phyloP scores from a whole-genome alignment of 2,113 vertebrate species.

The Strix uralensis region DNA sequence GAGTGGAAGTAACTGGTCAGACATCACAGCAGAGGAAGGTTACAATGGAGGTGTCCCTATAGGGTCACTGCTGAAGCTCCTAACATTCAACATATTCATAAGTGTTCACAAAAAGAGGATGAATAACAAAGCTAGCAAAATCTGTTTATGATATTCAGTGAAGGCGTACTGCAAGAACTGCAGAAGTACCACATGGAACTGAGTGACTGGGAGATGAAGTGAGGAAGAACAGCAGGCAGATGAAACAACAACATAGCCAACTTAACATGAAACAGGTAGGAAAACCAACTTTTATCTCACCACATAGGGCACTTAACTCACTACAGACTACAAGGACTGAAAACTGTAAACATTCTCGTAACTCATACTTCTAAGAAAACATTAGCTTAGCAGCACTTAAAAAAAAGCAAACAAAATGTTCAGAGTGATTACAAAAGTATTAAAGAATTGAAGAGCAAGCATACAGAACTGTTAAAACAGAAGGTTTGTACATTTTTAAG shows the following conservation, averaged over 20 bases:
- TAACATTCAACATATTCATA: background rate
- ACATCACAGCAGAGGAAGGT: background rate
- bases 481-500: background rate
- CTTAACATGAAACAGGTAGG: background rate
- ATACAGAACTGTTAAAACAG: background rate
- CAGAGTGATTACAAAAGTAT: background rate
- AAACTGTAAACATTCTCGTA: background rate
- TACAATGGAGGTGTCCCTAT: background rate
- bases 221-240: background rate
- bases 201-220: background rate
- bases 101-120: background rate
- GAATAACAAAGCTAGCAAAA: background rate
- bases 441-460: background rate
- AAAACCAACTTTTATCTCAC: background rate
- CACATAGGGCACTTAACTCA: background rate
- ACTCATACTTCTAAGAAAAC: background rate
- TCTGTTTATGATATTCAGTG: background rate
- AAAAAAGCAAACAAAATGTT: background rate
- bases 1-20: background rate
- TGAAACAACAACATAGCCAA: background rate
- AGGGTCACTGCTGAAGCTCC: background rate
- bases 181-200: background rate
- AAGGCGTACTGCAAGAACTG: background rate
- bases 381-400: background rate
- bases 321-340: background rate